Evolutionary conservation across 1,140 invertebrate genomes (phyloP).

Genomic region (Sycophaga agraensis): DNA sequence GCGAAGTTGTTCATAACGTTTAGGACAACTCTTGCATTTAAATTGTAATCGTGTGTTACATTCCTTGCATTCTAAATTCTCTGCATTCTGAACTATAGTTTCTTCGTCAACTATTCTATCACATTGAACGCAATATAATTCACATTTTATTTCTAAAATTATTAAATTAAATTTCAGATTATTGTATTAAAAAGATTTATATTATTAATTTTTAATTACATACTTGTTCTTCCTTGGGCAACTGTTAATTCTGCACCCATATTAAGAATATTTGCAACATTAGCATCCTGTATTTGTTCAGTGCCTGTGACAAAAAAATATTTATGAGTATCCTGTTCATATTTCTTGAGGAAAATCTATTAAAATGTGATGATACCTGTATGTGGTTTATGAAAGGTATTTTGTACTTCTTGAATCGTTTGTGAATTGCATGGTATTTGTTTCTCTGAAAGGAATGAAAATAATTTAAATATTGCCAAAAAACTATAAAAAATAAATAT

Average conservation of each 20-base stretch:
- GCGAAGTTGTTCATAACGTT: slow-evolving; percentile 24
- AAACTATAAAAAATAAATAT: not conserved
- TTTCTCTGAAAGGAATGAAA: slow-evolving; percentile 10
- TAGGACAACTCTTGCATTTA: slow-evolving; percentile 27
- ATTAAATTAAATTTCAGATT: not conserved
- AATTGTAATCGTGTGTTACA: slow-evolving; percentile 25
- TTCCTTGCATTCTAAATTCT: slow-evolving; percentile 26
- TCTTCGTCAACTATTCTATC: slow-evolving; percentile 26
- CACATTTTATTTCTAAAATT: slow-evolving; percentile 26
- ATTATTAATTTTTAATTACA: no score
- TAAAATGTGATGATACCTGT: slow-evolving; percentile 1
- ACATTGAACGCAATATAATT: slow-evolving; percentile 26
- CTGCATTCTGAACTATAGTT: slow-evolving; percentile 27
- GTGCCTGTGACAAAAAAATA: not conserved
- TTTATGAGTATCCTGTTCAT: not conserved
- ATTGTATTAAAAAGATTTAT: not conserved
- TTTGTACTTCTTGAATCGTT: slow-evolving; percentile 4
- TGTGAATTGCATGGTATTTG: slow-evolving; percentile 15
- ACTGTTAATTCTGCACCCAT: slow-evolving; percentile 26
- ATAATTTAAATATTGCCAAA: not conserved
- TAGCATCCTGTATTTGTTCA: slow-evolving; percentile 22
- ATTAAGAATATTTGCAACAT: slow-evolving; percentile 18
- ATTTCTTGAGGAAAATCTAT: not conserved
- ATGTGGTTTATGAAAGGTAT: slow-evolving; percentile 9
- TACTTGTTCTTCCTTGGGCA: slow-evolving; percentile 28